Base-by-base conservation (phyloP, 2,888 invertebrate genomes). In the Odontocolon sp. region DNA sequence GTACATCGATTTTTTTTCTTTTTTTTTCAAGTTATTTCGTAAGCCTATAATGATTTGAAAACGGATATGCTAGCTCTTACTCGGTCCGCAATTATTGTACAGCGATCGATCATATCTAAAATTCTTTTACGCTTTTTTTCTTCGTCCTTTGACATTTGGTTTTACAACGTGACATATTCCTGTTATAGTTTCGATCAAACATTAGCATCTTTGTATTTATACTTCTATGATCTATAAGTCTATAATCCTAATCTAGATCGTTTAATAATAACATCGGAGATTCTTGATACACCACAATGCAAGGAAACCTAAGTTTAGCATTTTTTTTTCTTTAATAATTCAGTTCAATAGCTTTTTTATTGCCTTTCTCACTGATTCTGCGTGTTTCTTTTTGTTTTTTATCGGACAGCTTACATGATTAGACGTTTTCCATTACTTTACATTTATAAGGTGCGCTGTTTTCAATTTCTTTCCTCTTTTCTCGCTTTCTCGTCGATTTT, bases 311-410 rank as follows among this genome's bases (percentile, higher is more conserved):
- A 87, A 81, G 66, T 81, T 85, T 84, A 87, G 82, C 82, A 82
- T 86, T 85, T 82, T 67, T 72, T 75, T 52, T 64, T 2, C 54
- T 52, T 33, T 61, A 76, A 61, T 36, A 21, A 54, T 69, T 79
- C 77, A 82, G 82, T 83, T 86, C 81, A 81, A 81, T 77, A 85
- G 78, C 72, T 81, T 85, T n/a, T n/a, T n/a, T 85, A 86, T 87
- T 86, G 85, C 85, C 85, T 85, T 85, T 85, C 82, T 85, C 83
- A 83, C 85, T 82, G 86, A 86, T 85, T 86, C 81, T 82, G 83
- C 84, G 83, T 83, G 84, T 83, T 81, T 2, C 36, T 42, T 11
- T 45, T 33, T 56, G 36, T 50, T 36, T 14, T 31, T 28, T 68
- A 16, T 61, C 31, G 16, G 84, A 86, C 85, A 85, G 83, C 83